Conservation (phyloP, 2,888 invertebrate species). For the Coecobrya sp. region DNA sequence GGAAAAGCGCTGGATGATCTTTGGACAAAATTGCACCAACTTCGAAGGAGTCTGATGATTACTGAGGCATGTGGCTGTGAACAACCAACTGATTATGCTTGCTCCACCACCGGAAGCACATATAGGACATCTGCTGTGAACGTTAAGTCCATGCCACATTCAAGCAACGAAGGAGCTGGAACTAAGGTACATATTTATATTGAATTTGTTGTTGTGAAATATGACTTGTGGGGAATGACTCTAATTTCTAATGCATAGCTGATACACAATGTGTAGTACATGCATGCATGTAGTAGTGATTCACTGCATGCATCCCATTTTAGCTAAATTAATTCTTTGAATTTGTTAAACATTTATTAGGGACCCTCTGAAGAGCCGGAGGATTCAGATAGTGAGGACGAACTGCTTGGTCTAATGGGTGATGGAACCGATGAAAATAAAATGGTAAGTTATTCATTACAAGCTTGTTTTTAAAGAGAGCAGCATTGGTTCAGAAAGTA, state of each 20-base stretch:
- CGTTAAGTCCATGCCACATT: no score
- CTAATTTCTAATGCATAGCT: no score
- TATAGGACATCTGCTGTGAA: background rate
- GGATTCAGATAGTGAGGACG: background rate
- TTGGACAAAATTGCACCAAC: constrained; percentile 92
- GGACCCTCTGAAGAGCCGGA: background rate
- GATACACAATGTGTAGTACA: no score
- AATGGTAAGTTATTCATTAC: background rate
- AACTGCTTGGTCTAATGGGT: constrained; percentile 6
- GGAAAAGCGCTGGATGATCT: constrained; percentile 93
- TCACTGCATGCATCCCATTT: no score
- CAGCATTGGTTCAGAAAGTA: no score
- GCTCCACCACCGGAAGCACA: background rate
- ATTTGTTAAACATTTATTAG: background rate
- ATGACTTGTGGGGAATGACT: no score
- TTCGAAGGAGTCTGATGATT: constrained; percentile 93
- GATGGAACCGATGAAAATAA: background rate
- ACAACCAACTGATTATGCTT: background rate
- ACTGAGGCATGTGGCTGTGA: constrained; percentile 93
- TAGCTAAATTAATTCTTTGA: no score
- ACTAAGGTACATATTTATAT: no score
- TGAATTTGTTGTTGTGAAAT: no score
- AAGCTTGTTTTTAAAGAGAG: background rate
- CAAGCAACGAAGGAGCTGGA: no score
- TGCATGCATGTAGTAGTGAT: no score